These are phyloP conservation scores for Liodrosophila aerea DNA, from an alignment of 2,888 invertebrate species.

Conservation along the genomic window DNA sequence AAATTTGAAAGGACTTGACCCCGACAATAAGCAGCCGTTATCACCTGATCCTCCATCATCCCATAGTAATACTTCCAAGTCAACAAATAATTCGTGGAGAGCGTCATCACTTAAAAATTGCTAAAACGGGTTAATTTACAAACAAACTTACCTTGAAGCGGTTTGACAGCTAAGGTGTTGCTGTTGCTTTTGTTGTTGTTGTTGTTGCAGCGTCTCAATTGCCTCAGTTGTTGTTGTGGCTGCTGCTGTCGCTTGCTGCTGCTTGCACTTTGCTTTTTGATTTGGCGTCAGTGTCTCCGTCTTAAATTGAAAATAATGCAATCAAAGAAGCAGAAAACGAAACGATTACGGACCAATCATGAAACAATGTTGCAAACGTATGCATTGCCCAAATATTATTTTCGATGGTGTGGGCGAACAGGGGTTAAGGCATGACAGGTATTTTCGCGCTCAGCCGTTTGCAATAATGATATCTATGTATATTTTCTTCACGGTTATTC, in stretches of 20 bases:
- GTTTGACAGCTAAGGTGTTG: conserved; percentile 51
- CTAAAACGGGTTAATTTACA: conserved; percentile 63
- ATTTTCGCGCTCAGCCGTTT: no score
- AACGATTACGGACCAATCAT: conserved; percentile 39
- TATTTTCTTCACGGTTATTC: no score
- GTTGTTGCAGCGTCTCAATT: conserved; percentile 37
- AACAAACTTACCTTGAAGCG: conserved; percentile 74
- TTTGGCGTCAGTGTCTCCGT: no score
- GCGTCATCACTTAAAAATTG: neutral
- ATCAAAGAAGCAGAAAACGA: conserved; percentile 45
- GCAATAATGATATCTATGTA: no score
- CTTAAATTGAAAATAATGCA: conserved; percentile 19
- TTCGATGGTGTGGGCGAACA: neutral
- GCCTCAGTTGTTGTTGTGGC: conserved; percentile 17
- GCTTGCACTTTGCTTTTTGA: conserved; percentile 43
- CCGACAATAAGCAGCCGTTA: conserved; percentile 13
- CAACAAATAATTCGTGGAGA: neutral
- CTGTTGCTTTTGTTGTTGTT: conserved; percentile 22
- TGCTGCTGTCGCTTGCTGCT: conserved; percentile 41
- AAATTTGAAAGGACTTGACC: conserved; percentile 23
- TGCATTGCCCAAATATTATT: conserved; percentile 38
- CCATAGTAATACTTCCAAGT: neutral
- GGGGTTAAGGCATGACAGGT: no score
- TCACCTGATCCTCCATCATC: neutral
- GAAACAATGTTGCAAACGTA: conserved; percentile 21